These are phyloP conservation scores for Spodoptera littoralis DNA, from an alignment of 2,888 invertebrate genomes.

Conservation along the genomic window DNA sequence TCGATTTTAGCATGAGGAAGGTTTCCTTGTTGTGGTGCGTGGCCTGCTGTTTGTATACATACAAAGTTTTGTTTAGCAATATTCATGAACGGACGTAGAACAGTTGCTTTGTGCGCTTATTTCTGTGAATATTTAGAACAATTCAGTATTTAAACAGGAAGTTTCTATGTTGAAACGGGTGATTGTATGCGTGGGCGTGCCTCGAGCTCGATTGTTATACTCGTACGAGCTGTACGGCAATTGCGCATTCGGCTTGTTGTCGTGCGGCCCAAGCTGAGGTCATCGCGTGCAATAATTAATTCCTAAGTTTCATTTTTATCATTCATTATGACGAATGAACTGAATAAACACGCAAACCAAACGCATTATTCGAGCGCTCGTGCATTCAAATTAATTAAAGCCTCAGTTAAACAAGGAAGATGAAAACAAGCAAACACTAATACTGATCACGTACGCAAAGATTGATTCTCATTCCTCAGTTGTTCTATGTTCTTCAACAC, in stretches of 20 bases:
- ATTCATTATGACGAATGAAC: slow-evolving; percentile 47
- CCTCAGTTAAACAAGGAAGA: slow-evolving; percentile 43
- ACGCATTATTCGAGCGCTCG: slow-evolving; percentile 36
- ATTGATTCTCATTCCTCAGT: slow-evolving; percentile 48
- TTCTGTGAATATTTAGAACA: slow-evolving; percentile 61
- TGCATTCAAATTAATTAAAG: slow-evolving; percentile 38
- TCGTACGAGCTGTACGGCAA: slow-evolving; percentile 62
- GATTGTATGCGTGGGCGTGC: slow-evolving; percentile 80
- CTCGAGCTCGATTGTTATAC: slow-evolving; percentile 72
- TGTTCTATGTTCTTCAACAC: slow-evolving; percentile 23
- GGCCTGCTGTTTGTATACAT: slow-evolving; percentile 39
- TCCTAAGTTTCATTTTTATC: slow-evolving; percentile 69
- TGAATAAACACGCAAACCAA: slow-evolving; percentile 45
- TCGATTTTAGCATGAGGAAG: slow-evolving; percentile 40
- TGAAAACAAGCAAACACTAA: slow-evolving; percentile 25
- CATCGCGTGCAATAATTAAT: slow-evolving; percentile 70
- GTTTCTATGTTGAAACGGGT: slow-evolving; percentile 73
- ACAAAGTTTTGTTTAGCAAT: slow-evolving; percentile 42
- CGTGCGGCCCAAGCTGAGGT: slow-evolving; percentile 71
- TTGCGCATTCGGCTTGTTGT: slow-evolving; percentile 77
- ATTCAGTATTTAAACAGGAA: slow-evolving; percentile 78
- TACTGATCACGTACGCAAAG: slow-evolving; percentile 47
- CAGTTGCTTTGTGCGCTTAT: slow-evolving; percentile 43
- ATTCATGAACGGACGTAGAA: slow-evolving; percentile 54
- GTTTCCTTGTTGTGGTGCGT: slow-evolving; percentile 37